A percentile compares a stretch with the other conserved stretches of the same genome.
phyloP scores from a whole-genome alignment of 92 coral and sea anemone species.

The Parazoanthus atlanticus region DNA sequence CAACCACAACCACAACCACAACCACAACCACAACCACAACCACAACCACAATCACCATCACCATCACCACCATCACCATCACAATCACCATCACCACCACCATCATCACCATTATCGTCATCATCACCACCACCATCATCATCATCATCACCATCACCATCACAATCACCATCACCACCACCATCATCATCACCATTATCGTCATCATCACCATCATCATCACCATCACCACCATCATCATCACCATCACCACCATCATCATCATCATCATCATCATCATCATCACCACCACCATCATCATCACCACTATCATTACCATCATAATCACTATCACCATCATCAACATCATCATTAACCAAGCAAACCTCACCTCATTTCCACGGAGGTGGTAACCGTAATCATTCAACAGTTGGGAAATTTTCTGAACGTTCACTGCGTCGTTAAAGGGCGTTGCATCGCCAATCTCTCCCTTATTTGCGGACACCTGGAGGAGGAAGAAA shows the following conservation, averaged over 20 bases:
- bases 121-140: neutral
- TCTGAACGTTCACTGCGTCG: slow-evolving; percentile 98
- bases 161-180: no score
- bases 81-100: no score
- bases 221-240: neutral
- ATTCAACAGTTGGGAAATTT: slow-evolving; percentile 91
- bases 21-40: no score
- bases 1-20: no score
- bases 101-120: neutral
- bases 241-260: neutral
- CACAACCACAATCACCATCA: no score
- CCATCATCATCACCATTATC: no score
- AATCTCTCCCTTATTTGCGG: slow-evolving; percentile 98
- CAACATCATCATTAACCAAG: neutral
- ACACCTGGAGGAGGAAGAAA: slow-evolving; percentile 63
- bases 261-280: neutral
- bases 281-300: neutral
- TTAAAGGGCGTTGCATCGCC: slow-evolving; percentile 99
- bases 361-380: slow-evolving; percentile 85
- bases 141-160: neutral
- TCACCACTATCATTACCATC: neutral
- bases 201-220: neutral
- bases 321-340: neutral
- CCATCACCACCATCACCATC: no score
- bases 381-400: slow-evolving; percentile 97